Evolutionary conservation across 2,113 vertebrate genomes (phyloP).

Genomic region (Morone chrysops): DNA sequence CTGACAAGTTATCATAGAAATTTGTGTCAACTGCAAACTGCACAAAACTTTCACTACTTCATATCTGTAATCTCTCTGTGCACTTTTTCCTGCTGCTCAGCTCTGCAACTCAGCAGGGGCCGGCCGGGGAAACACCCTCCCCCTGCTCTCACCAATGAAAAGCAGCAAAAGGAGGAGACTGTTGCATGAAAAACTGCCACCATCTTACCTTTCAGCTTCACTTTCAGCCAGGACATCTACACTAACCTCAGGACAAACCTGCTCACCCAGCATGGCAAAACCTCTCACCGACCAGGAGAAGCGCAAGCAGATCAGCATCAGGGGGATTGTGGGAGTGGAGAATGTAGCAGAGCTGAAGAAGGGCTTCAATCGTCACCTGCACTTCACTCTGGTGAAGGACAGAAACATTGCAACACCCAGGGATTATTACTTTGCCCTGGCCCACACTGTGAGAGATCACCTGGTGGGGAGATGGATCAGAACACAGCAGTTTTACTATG

Average conservation of each 20-base stretch:
- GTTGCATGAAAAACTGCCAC: slow-evolving; percentile 29
- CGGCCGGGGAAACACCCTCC: slow-evolving; percentile 36
- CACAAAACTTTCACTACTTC: background rate
- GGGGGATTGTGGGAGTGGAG: slow-evolving; percentile 92
- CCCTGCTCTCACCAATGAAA: slow-evolving; percentile 68
- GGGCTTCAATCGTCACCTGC: slow-evolving; percentile 93
- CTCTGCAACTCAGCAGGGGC: slow-evolving; percentile 20
- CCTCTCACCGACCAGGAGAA: slow-evolving; percentile 94
- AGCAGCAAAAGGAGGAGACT: slow-evolving; percentile 58
- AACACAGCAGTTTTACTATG: slow-evolving; percentile 95
- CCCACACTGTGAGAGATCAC: slow-evolving; percentile 94
- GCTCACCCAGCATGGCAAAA: slow-evolving; percentile 83
- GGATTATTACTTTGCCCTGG: slow-evolving; percentile 94
- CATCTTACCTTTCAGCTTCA: slow-evolving; percentile 1
- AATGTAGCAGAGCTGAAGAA: slow-evolving; percentile 93
- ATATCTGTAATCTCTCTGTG: background rate
- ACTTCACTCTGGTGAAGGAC: slow-evolving; percentile 97
- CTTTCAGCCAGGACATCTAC: background rate
- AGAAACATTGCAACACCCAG: slow-evolving; percentile 92
- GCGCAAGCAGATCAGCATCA: slow-evolving; percentile 94
- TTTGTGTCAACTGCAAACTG: too few relatives aligned
- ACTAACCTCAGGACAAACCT: background rate
- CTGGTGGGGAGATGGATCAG: slow-evolving; percentile 96
- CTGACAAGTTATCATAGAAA: too few relatives aligned
- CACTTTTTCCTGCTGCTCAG: slow-evolving; percentile 18